Evolutionary conservation across 2,888 invertebrate species (phyloP).

Genomic region (Caenorhabditis afra): DNA sequence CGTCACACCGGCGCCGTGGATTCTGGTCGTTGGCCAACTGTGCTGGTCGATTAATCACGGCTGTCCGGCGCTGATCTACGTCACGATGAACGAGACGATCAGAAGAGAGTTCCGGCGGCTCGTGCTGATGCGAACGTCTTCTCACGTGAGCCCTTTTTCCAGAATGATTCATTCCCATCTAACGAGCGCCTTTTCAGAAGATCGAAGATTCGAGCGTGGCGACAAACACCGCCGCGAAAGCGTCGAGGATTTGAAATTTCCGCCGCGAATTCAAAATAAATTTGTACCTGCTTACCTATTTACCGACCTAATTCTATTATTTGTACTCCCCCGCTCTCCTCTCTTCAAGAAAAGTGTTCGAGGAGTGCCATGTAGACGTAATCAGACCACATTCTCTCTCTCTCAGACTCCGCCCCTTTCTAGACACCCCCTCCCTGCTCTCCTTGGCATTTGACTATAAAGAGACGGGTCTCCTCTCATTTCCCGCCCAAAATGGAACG

Average conservation of each 20-base stretch:
- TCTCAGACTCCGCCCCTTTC: too few species aligned
- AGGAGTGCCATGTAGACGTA: too few species aligned
- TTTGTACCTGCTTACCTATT: too few species aligned
- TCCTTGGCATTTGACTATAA: too few species aligned
- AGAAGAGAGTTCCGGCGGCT: slow-evolving; percentile 30
- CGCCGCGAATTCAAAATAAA: too few species aligned
- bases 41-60: slow-evolving; percentile 47
- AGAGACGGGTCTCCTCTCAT: too few species aligned
- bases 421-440: too few species aligned
- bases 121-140: slow-evolving; percentile 17
- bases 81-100: slow-evolving; percentile 51
- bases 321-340: too few species aligned
- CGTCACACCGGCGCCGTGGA: slow-evolving; percentile 33
- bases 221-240: background rate
- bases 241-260: slow-evolving; percentile 7
- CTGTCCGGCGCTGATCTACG: slow-evolving; percentile 45
- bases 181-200: background rate
- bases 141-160: background rate
- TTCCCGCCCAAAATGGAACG: too few species aligned
- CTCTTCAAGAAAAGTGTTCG: too few species aligned
- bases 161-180: background rate
- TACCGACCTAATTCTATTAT: too few species aligned
- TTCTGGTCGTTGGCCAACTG: slow-evolving; percentile 29
- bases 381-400: too few species aligned
- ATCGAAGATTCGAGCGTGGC: slow-evolving; percentile 2